Percentiles rank a stretch among this genome's conserved stretches.
These are phyloP conservation scores for Onychomys torridus DNA, from an alignment of 2,797 vertebrate species.

Conservation along the genomic window DNA sequence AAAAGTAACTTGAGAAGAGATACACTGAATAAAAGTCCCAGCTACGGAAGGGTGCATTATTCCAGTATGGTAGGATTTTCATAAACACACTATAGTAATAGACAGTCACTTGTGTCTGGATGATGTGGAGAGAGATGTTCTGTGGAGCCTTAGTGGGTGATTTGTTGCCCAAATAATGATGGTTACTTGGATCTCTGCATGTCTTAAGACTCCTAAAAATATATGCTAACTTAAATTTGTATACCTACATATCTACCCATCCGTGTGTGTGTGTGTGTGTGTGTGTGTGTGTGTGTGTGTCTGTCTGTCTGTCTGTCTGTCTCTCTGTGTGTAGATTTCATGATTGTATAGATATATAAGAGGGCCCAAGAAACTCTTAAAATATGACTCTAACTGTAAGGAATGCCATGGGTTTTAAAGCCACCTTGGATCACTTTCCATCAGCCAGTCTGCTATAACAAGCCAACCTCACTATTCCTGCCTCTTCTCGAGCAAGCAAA, in stretches of 20 bases:
- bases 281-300: background rate
- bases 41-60: too few relatives aligned
- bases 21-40: background rate
- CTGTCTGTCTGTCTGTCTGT: too few relatives aligned
- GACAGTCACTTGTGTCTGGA: background rate
- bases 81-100: background rate
- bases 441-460: background rate
- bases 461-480: too few relatives aligned
- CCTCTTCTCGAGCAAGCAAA: accelerated
- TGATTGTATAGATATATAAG: background rate
- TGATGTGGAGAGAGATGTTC: background rate
- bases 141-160: background rate
- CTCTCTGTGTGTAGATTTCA: too few relatives aligned
- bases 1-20: background rate
- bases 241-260: background rate
- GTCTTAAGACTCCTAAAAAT: background rate
- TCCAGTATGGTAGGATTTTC: background rate
- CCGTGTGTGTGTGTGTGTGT: too few relatives aligned
- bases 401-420: background rate
- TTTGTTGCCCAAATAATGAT: background rate
- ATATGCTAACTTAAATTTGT: background rate
- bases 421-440: background rate
- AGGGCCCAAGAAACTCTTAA: background rate
- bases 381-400: background rate
- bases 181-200: background rate